Evolutionary conservation across 2,113 vertebrate species (phyloP), one percentile per base, ranked within the genome.

Genomic region (Zosterops borbonicus): DNA sequence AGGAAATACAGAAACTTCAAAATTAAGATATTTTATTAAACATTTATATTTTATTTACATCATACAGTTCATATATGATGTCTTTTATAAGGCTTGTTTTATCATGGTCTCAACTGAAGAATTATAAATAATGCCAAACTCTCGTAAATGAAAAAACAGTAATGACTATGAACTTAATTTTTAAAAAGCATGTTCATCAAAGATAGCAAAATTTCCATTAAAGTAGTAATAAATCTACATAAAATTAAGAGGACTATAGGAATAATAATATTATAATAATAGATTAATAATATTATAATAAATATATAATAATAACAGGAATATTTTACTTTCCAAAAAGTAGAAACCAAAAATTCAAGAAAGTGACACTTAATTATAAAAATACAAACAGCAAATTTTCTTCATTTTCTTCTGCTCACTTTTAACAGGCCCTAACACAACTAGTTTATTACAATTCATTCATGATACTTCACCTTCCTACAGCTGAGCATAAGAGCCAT

Each of bases 191-290:
- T 5, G 6, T 9, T 44, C 25, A 49, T 14, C 21, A 24, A 37
- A 67, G 13, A 12, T 0, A 68, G 23, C 7, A 73, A 27, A 64
- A n/a, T 17, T 46, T 37, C 1, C 3, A 0, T 17, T 4, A 14
- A 44, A 55, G 25, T 44, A 39, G 5, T 39, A 47, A 65, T 23
- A 74, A 49, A 65, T 37, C 6, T 23, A 42, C 10, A 4, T 31
- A 60, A 73, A 55, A 25, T 19, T 53, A 65, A 29, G 21, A 67
- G 6, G 4, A 49, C 58, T 41, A 49, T 19, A n/a, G 9, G 9
- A 84, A 47, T 41, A 52, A 7, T 21, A 56, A 12, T 22, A 47
- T 14, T 9, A 14, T 46, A 12, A 42, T 24, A 42, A 47, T 5
- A 55, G 3, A 44, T 25, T 25, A 20, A 13, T 42, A 31, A 9